Conservation (phyloP, 2,888 invertebrate genomes). For the Lochmaea capreae region DNA sequence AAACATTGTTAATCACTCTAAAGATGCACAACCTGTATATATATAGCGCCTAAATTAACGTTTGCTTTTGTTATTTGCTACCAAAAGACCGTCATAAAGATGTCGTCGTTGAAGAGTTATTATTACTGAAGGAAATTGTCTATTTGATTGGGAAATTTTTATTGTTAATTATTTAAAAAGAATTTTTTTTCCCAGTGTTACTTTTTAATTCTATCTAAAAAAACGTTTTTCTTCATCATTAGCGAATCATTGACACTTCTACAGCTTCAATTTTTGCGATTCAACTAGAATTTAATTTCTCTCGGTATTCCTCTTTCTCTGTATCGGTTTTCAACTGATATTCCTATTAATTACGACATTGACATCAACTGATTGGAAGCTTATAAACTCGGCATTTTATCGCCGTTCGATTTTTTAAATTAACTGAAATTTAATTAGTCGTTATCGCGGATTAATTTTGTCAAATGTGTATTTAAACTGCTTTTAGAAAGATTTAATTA, state of each 20-base stretch:
- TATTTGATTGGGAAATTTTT: slow-evolving; percentile 20
- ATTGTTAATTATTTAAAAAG: background rate
- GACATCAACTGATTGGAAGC: slow-evolving; percentile 38
- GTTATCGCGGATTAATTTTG: slow-evolving; percentile 18
- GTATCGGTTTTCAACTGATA: slow-evolving; percentile 33
- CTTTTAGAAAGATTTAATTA: background rate
- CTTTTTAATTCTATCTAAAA: slow-evolving; percentile 17
- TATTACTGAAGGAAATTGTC: slow-evolving; percentile 39
- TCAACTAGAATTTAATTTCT: slow-evolving; percentile 2
- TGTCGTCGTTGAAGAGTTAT: slow-evolving; percentile 39
- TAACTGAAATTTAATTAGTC: slow-evolving; percentile 26
- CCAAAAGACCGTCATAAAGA: slow-evolving; percentile 39
- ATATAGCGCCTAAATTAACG: slow-evolving; percentile 42
- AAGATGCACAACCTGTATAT: slow-evolving; percentile 54
- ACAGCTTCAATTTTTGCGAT: slow-evolving; percentile 42
- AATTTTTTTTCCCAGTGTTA: background rate
- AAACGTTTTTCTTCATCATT: slow-evolving; percentile 40
- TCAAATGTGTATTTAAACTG: background rate
- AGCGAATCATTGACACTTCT: slow-evolving; percentile 39
- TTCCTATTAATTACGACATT: slow-evolving; percentile 44
- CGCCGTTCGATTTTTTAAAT: slow-evolving; percentile 15
- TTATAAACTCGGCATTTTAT: slow-evolving; percentile 5
- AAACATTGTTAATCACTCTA: slow-evolving; percentile 56
- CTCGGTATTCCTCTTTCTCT: slow-evolving; percentile 25
- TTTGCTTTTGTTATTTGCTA: slow-evolving; percentile 40